Evolutionary conservation across 2,797 vertebrate species (phyloP), one percentile per base, ranked within the genome.

Genomic region (Aphelocoma californica): DNA sequence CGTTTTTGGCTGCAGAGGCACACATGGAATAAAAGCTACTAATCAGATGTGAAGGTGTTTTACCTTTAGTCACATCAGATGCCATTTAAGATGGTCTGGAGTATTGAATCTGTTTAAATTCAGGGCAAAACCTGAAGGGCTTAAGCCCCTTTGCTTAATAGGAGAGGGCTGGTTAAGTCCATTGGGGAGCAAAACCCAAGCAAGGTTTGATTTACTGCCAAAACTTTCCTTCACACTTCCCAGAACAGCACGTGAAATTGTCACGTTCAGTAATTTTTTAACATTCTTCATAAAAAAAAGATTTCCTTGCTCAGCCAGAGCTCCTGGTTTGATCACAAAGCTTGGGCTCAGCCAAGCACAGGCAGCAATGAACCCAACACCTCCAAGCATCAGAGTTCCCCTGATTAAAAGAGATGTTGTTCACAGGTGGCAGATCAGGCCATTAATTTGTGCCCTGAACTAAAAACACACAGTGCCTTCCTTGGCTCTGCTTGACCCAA

Each of bases 31-130:
- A 16, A 82, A 71, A 92, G 57, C 36, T 25, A 9, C 58, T 42
- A n/a, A 3, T 56, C 40, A 73, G 51, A 53, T 57, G 19, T 40
- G 28, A 51, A 82, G 34, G 23, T 2, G 0, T 71, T 84, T 21
- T 18, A 25, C 31, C 36, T 86, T 53, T 36, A 57, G 25, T 58
- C 53, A 18, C 61, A 58, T 61, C 81, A 92, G 50, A 77, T 92
- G 31, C 29, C 40, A 6, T 56, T 93, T 81, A 60, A 38, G 85
- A 85, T 50, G 48, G 5, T 34, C 29, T 77, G 60, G 25, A 74
- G 16, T 47, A 74, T 85, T 88, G 88, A 78, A 94, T 19, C 26
- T 77, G 16, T 89, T 94, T 93, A 74, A 92, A 92, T 70, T 31
- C 28, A 56, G 32, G 38, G 26, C 36, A 84, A 8, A 7, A 7